Percentiles rank a stretch among this genome's conserved stretches.
Evolutionary conservation across 2,888 invertebrate species (phyloP).

Genomic region (Cylindroiulus punctatus): DNA sequence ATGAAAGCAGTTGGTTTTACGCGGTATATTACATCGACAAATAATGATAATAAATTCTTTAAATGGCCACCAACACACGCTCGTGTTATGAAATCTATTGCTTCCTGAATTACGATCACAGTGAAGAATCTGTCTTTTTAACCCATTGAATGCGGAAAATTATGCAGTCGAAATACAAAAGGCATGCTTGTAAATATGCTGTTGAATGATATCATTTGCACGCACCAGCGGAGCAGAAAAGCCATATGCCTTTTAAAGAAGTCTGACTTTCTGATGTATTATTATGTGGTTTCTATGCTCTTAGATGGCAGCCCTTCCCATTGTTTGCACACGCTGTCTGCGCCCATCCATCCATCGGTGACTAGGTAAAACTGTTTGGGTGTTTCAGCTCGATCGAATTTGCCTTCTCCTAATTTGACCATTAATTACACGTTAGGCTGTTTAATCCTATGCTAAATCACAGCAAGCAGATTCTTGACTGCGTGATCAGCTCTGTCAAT

Average conservation of each 20-base stretch:
- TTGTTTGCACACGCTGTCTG: background rate
- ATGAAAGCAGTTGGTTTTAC: background rate
- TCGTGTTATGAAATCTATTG: background rate
- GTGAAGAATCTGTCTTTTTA: background rate
- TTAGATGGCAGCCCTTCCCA: background rate
- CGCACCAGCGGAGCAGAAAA: constrained; percentile 29
- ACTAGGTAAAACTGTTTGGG: background rate
- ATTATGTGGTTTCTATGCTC: constrained; percentile 28
- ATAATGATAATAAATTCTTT: background rate
- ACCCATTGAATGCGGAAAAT: background rate
- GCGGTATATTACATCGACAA: background rate
- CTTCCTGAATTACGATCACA: background rate
- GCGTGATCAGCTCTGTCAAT: background rate
- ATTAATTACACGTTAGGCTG: background rate
- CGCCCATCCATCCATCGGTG: background rate
- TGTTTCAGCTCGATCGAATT: background rate
- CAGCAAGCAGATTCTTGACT: background rate
- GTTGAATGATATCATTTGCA: constrained; percentile 34
- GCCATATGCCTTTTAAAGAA: constrained; percentile 22
- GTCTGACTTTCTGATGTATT: constrained; percentile 42
- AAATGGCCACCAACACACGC: background rate
- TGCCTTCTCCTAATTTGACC: background rate
- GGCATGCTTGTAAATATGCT: background rate
- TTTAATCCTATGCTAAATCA: constrained; percentile 13
- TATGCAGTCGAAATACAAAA: constrained; percentile 23